Conservation (phyloP, 1,140 invertebrate genomes). For the Rhagoletis zephyria region DNA sequence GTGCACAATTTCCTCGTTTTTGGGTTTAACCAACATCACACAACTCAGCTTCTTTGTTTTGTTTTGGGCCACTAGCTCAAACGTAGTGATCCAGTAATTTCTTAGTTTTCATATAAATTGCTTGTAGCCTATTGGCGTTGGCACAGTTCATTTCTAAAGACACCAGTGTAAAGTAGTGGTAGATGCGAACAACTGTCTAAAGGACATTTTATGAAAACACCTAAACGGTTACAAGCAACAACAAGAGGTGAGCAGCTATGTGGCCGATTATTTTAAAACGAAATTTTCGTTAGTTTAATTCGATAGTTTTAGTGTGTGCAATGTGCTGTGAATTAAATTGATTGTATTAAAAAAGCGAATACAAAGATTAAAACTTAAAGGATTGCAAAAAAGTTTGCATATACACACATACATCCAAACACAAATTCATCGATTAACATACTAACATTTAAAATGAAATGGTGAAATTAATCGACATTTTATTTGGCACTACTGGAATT, state of each 20-base stretch:
- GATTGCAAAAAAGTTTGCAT: too few species aligned
- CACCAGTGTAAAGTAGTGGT: constrained; percentile 23
- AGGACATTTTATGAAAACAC: constrained; percentile 48
- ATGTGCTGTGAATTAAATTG: too few species aligned
- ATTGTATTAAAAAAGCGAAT: too few species aligned
- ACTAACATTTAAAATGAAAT: too few species aligned
- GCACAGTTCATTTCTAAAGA: constrained; percentile 26
- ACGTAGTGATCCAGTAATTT: constrained; percentile 17
- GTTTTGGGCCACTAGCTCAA: too few species aligned
- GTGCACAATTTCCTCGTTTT: constrained; percentile 3
- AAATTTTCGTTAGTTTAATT: background rate
- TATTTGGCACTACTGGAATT: too few species aligned
- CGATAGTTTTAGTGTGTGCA: background rate
- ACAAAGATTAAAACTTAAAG: too few species aligned
- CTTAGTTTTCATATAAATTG: constrained; percentile 35
- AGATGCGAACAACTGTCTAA: background rate
- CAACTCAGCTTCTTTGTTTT: background rate
- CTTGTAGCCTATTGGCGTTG: background rate
- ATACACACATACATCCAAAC: too few species aligned
- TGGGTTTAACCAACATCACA: constrained; percentile 36
- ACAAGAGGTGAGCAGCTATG: constrained; percentile 18
- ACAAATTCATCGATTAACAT: too few species aligned
- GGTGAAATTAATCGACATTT: too few species aligned
- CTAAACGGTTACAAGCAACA: constrained; percentile 31
- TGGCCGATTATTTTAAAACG: background rate